Evolutionary conservation across 2,113 vertebrate genomes (phyloP), one percentile per base, ranked within the genome.

Genomic region (Muntiacus reevesi): DNA sequence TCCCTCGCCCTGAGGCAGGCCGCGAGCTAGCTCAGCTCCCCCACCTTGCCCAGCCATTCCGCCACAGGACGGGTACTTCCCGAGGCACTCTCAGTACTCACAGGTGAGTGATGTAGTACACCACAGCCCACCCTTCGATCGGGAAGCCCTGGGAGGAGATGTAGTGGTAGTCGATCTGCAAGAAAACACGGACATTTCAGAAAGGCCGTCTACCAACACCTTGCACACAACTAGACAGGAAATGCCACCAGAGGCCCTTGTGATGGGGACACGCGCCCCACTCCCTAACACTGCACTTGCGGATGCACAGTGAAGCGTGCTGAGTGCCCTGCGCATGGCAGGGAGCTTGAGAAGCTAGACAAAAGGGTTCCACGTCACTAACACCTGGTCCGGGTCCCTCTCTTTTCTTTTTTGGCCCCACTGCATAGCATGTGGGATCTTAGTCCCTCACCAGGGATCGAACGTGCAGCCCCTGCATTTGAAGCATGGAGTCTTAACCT

Each of bases 81-180:
- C 1, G 1, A 1, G 64, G 3, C 50, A 27, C 50, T 10, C 84
- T 2, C 14, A 2, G 62, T 43, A 99, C 99, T 99, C 88, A 99
- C 99, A 99, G 98, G 97, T 99, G 99, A 83, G 99, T 99, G 96
- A 99, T 99, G 97, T 99, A 99, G 98, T 99, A 99, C 47, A 99
- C 99, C 43, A 99, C 99, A 40, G 99, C 99, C 99, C 99, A 99
- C 92, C 99, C 99, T 96, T 99, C 99, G 1, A 99, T 99, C 9
- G 99, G 99, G 91, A 98, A 99, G 45, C 99, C 99, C 98, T 99
- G 99, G 87, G 99, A 99, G 33, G 99, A 99, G 97, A 99, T 99
- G 98, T 99, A 99, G 97, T 99, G 99, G 93, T 99, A 99, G 98
- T 99, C 99, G 43, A 99, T 99, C 99, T 99, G 98, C 94, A 99